Evolutionary conservation across 2,888 invertebrate species (phyloP).

Genomic region (Phaonia tiefii): DNA sequence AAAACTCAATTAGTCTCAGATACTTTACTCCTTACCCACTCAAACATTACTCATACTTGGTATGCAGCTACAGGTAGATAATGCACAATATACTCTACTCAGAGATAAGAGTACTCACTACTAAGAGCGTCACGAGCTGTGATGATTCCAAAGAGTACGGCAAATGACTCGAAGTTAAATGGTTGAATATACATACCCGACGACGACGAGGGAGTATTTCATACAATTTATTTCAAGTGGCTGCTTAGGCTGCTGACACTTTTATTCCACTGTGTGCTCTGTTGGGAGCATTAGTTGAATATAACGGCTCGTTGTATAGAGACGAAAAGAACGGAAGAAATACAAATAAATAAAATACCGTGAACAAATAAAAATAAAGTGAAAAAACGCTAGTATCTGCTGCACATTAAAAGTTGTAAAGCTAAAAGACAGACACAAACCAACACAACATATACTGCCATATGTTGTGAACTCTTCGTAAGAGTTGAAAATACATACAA

Average conservation of each 20-base stretch:
- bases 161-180: no score
- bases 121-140: neutral
- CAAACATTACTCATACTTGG: no score
- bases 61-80: no score
- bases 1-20: no score
- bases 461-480: neutral
- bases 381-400: neutral
- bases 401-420: slow-evolving; percentile 31
- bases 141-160: neutral
- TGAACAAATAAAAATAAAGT: neutral
- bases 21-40: no score
- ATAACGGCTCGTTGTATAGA: slow-evolving; percentile 49
- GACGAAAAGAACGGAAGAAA: slow-evolving; percentile 28
- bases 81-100: no score
- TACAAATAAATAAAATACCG: slow-evolving; percentile 20
- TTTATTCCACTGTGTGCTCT: slow-evolving; percentile 31
- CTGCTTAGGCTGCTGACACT: neutral
- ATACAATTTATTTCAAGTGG: neutral
- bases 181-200: neutral
- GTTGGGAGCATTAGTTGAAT: slow-evolving; percentile 52
- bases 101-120: no score
- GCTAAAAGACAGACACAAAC: slow-evolving; percentile 9
- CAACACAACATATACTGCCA: no score
- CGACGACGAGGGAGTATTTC: neutral
- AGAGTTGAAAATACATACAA: slow-evolving; percentile 14